Percentiles rank a stretch among this genome's conserved stretches.
Conservation (phyloP, 1,140 invertebrate species). For the Aphelinus atriplicis region DNA sequence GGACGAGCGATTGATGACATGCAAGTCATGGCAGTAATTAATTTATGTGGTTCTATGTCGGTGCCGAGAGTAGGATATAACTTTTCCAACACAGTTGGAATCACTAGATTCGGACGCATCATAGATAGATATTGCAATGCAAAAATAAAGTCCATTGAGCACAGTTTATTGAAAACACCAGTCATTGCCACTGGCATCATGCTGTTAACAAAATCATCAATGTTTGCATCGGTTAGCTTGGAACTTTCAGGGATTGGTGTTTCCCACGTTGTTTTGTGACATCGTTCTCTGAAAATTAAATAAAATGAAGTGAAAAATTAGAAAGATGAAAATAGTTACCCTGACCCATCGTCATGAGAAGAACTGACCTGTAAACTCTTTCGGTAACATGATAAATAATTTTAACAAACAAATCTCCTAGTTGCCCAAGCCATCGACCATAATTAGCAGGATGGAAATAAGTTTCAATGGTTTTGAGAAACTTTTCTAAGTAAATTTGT, state of each 20-base stretch:
- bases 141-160: slow-evolving; percentile 72
- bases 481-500: slow-evolving; percentile 79
- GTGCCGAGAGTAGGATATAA: slow-evolving; percentile 79
- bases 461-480: slow-evolving; percentile 85
- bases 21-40: slow-evolving; percentile 72
- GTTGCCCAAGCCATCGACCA: slow-evolving; percentile 77
- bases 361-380: slow-evolving; percentile 12
- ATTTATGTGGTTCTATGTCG: slow-evolving; percentile 43
- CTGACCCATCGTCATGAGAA: too few relatives aligned
- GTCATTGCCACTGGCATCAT: slow-evolving; percentile 75
- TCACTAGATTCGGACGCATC: slow-evolving; percentile 82
- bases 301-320: background rate
- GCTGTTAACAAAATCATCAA: slow-evolving; percentile 83
- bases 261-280: slow-evolving; percentile 74
- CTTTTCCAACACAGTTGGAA: slow-evolving; percentile 84
- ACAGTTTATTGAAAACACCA: slow-evolving; percentile 81
- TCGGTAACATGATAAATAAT: background rate
- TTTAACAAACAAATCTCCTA: slow-evolving; percentile 55
- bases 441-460: slow-evolving; percentile 91
- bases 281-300: slow-evolving; percentile 53
- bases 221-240: slow-evolving; percentile 81
- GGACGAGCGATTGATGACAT: slow-evolving; percentile 76
- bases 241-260: slow-evolving; percentile 73
- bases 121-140: slow-evolving; percentile 81
- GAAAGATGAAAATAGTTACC: too few relatives aligned